Percentiles rank a stretch among this genome's conserved stretches.
phyloP scores from a whole-genome alignment of 2,888 invertebrate species.

The Idaea biselata region DNA sequence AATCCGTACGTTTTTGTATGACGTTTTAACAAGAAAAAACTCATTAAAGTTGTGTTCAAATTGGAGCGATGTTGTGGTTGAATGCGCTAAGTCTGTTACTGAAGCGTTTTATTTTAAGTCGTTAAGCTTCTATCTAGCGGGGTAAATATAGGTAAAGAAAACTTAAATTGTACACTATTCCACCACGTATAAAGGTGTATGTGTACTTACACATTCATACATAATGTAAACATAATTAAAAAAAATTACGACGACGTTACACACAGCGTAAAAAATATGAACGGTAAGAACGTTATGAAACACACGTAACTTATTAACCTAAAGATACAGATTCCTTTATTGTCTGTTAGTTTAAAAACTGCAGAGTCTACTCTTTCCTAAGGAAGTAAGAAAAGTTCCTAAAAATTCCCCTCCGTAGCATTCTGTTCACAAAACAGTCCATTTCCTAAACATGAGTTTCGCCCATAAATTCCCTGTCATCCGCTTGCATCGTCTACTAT shows the following conservation, averaged over 20 bases:
- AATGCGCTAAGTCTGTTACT: neutral
- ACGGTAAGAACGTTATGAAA: no score
- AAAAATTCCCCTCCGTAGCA: neutral
- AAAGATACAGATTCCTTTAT: no score
- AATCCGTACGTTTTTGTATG: conserved; percentile 4
- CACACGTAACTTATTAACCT: no score
- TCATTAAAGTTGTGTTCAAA: neutral
- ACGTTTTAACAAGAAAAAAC: neutral
- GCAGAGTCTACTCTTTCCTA: neutral
- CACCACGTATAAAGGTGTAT: no score
- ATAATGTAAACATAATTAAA: no score
- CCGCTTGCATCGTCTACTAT: neutral
- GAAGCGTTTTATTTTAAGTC: neutral
- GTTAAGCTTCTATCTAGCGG: neutral
- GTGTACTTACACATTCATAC: no score
- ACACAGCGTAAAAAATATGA: no score
- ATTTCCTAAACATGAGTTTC: neutral
- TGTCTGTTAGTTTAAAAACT: no score
- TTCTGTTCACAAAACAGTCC: neutral
- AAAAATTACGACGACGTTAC: no score
- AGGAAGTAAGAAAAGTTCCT: neutral
- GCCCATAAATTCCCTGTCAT: neutral
- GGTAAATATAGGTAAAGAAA: neutral
- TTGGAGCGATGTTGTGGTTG: neutral
- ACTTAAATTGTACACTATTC: neutral